These are phyloP conservation scores for Smithornis capensis DNA, from an alignment of 2,113 vertebrate genomes.

Conservation along the genomic window DNA sequence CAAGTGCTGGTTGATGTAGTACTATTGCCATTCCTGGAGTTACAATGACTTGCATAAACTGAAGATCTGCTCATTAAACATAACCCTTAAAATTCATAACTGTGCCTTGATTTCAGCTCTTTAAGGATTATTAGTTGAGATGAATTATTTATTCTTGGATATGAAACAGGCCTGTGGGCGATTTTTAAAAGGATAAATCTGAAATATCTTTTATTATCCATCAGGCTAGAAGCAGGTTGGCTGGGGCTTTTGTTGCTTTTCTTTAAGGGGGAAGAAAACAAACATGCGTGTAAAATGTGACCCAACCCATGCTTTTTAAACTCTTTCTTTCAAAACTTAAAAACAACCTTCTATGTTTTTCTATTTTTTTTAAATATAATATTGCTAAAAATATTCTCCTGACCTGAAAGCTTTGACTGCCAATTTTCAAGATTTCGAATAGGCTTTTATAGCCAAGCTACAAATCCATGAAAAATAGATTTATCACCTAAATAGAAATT, in stretches of 20 bases:
- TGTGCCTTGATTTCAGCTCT: background rate
- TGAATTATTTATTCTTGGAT: background rate
- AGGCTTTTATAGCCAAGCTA: slow-evolving; percentile 59
- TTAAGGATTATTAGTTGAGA: background rate
- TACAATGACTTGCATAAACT: background rate
- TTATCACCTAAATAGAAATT: slow-evolving; percentile 48
- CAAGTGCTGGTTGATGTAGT: background rate
- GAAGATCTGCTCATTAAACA: background rate
- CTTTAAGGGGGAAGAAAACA: background rate
- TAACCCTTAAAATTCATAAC: background rate
- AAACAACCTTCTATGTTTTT: slow-evolving; percentile 32
- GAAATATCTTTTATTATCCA: background rate
- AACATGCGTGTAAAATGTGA: background rate
- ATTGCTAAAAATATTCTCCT: slow-evolving; percentile 67
- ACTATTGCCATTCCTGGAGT: background rate
- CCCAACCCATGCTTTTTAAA: background rate
- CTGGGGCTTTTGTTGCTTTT: background rate
- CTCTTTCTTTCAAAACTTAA: slow-evolving; percentile 11
- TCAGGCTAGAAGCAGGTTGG: background rate
- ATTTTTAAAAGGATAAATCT: background rate
- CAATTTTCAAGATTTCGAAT: slow-evolving; percentile 55
- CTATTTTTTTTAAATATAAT: background rate
- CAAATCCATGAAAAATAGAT: slow-evolving; percentile 60
- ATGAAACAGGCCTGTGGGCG: background rate
- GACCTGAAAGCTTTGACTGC: slow-evolving; percentile 34